Conservation (phyloP, 1,140 invertebrate genomes). For the Anastatus disparis region DNA sequence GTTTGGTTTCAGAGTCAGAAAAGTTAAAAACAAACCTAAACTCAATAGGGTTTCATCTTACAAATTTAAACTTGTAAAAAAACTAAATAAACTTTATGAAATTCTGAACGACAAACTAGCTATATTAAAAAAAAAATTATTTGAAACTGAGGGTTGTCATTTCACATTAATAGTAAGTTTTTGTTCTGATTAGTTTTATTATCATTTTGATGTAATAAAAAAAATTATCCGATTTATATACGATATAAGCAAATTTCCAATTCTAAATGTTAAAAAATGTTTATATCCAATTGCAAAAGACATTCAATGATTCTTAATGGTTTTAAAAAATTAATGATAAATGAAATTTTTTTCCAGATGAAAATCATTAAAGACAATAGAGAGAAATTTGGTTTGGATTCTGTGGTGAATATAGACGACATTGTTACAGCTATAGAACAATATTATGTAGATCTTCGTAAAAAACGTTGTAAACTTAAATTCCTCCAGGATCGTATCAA, state of each 20-base stretch:
- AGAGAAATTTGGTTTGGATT: neutral
- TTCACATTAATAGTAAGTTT: neutral
- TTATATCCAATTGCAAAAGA: neutral
- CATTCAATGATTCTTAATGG: neutral
- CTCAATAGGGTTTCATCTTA: slow-evolving; percentile 69
- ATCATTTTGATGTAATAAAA: neutral
- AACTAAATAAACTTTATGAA: slow-evolving; percentile 11
- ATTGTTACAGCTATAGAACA: slow-evolving; percentile 11
- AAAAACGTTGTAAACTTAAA: slow-evolving; percentile 7
- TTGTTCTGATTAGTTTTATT: neutral
- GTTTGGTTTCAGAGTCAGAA: slow-evolving; percentile 72
- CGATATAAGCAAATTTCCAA: too few relatives aligned
- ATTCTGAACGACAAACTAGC: slow-evolving; percentile 5
- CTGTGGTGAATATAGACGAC: slow-evolving; percentile 1
- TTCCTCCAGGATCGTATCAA: neutral
- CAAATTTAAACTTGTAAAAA: slow-evolving; percentile 5
- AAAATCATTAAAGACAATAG: slow-evolving; percentile 21
- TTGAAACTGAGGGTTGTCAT: too few relatives aligned
- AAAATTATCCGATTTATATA: too few relatives aligned
- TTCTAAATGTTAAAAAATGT: too few relatives aligned
- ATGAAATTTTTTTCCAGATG: neutral
- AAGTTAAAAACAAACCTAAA: slow-evolving; percentile 72
- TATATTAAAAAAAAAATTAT: neutral
- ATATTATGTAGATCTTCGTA: slow-evolving; percentile 8
- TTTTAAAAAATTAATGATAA: neutral